Evolutionary conservation across 2,797 vertebrate species (phyloP), one percentile per base, ranked within the genome.

Genomic region (Fratercula arctica): DNA sequence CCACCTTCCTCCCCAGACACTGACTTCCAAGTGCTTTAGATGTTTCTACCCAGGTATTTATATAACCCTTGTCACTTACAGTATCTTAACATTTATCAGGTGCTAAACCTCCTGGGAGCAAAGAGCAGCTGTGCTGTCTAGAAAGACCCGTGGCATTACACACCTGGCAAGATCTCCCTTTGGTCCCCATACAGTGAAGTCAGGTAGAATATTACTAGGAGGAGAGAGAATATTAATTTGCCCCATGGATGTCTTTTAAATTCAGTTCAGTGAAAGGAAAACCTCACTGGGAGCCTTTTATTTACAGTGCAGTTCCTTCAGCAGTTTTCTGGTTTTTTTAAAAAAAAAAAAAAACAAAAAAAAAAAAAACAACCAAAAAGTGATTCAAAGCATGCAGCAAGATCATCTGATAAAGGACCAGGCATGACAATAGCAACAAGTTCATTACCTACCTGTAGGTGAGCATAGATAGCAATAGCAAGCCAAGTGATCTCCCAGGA

Each of bases 391-490:
- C 2, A 15, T 67, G 72, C 33, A 53, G 54, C 45, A 84, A 81
- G 16, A n/a, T 63, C 28, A 83, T 53, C 67, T 46, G 29, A 60
- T 7, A 48, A 29, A 37, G 26, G n/a, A 80, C 18, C 51, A 66
- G 37, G 14, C 57, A 51, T 4, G 26, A 59, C 56, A 48, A 39
- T 4, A 73, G 46, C n/a, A 57, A n/a, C 13, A 24, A 45, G 48
- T 26, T 75, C 24, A 53, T 79, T 37, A 93, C 97, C 54, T 98
- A 99, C 98, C 98, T 98, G 98, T 19, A 97, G 82, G 21, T 87
- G 74, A 39, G 97, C 94, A 39, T 6, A 96, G 87, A 98, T 51
- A 43, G 96, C 87, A 63, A 96, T 54, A 79, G 97, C 68, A 88
- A 97, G 82, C 94, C 98, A 95, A 88, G 96, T 86, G 61, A 98